Base-by-base conservation (phyloP, 1,140 invertebrate genomes). In the Drosophila suzukii region DNA sequence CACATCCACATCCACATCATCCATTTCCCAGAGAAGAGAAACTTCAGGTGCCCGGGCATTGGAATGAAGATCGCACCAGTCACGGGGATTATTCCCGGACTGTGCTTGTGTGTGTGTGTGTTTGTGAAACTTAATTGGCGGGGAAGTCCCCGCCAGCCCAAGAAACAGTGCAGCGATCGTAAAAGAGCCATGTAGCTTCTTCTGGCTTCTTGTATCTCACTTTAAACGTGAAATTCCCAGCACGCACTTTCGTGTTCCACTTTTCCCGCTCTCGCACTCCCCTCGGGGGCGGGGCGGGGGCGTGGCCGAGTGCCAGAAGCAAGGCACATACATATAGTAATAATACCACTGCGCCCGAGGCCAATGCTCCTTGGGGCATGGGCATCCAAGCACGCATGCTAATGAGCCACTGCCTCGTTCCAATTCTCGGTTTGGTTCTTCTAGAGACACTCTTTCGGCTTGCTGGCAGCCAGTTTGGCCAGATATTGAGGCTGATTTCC, bases 241-340 rank as follows among this genome's bases (percentile, higher is more conserved):
- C 74, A 77, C 74, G 75, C 75, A 68, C 43, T 81, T 72, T 70
- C 30, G 41, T 75, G 71, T 80, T 83, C 76, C 58, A 80, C 76
- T 80, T 78, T 82, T 46, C 34, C 13, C n/a, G 50, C 41, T 39
- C 27, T 53, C 30, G 13, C 15, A 34, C 24, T 60, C n/a, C 8
- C 6, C 8, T 34, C 32, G 41, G 36, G 36, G 53, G 56, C 47
- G 61, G n/a, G 2, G 30, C 34, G 56, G 32, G 38, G 43, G 43
- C 30, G 44, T 36, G 56, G 43, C 65, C 65, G 30, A 46, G 8
- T 46, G 38, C n/a, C 67, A 56, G 36, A 57, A 10, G 30, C 32
- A 24, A 15, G 15, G n/a, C 67, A 30, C 41, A 24, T n/a, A 41
- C 30, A 24, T 6, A 47, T 3, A n/a, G n/a, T n/a, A n/a, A 0